Evolutionary conservation across 2,888 invertebrate genomes (phyloP), one percentile per base, ranked within the genome.

Genomic region (Conus canariensis): DNA sequence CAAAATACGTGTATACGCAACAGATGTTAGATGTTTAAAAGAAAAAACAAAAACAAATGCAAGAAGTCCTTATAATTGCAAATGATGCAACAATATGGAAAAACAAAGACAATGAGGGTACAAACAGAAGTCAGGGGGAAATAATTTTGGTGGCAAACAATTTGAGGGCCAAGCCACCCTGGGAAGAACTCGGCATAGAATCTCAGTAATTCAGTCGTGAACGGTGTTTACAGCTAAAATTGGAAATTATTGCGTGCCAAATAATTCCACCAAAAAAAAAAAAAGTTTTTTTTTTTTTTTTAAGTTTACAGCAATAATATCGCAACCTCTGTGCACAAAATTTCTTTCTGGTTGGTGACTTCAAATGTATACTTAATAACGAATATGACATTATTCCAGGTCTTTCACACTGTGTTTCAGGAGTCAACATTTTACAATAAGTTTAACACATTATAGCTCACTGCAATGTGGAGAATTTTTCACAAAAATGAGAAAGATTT

Each of bases 321-420:
- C 4, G 3, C n/a, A 9, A n/a, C 9, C n/a, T 74, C n/a, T n/a
- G 70, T 74, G 70, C 22, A 7, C 22, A 74, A n/a, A 19, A 74
- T 74, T 22, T 74, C 9, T 3, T 74, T n/a, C 9, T 74, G 6
- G 19, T n/a, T 4, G 70, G 70, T 22, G 70, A 74, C n/a, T 74
- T 74, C n/a, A 74, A 74, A n/a, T 74, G 70, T n/a, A n/a, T 74
- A n/a, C 70, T 74, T 9, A 74, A n/a, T 74, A 74, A 74, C n/a
- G 70, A 74, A n/a, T 9, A 9, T n/a, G 70, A 74, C 70, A 74
- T 74, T n/a, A 74, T 74, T 9, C n/a, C 70, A 22, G n/a, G 70
- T n/a, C 70, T n/a, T 9, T n/a, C 19, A 7, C 70, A 74, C n/a
- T n/a, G 70, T 9, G 22, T n/a, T n/a, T n/a, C 5, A 22, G 70